These are phyloP conservation scores for Apomyelois bistriatella DNA, from an alignment of 2,888 invertebrate species.

Conservation along the genomic window DNA sequence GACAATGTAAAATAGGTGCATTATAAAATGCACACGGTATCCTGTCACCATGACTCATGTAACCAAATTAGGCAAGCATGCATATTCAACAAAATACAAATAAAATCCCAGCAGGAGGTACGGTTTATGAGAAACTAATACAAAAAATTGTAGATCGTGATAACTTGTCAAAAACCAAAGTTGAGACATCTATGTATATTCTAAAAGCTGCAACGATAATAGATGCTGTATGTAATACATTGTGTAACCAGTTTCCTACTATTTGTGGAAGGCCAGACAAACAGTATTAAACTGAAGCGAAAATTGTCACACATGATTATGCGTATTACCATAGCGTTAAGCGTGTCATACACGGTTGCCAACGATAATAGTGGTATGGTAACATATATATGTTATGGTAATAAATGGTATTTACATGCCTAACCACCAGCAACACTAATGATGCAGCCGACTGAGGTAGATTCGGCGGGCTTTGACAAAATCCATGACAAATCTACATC, in stretches of 20 bases:
- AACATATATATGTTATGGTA: not conserved
- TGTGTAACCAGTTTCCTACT: not conserved
- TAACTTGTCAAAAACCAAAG: not conserved
- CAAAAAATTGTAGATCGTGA: not conserved
- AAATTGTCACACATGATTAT: not conserved
- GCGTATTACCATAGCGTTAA: not conserved
- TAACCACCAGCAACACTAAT: not conserved
- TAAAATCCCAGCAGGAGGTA: conserved; percentile 1
- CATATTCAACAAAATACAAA: conserved; percentile 1
- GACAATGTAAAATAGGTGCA: conserved; percentile 5
- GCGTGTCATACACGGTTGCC: not conserved
- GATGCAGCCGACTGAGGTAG: not conserved
- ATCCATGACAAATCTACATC: not conserved
- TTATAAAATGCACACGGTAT: not conserved
- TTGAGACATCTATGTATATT: not conserved
- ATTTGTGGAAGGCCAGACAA: not conserved
- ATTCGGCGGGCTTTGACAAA: not conserved
- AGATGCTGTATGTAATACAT: too few relatives aligned
- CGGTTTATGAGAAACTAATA: not conserved
- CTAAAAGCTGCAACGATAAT: too few relatives aligned
- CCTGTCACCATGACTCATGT: conserved; percentile 7
- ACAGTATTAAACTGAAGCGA: not conserved
- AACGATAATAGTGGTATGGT: not conserved
- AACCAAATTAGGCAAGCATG: conserved; percentile 4
- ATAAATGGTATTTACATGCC: not conserved